Evolutionary conservation across 2,797 vertebrate genomes (phyloP), one percentile per base, ranked within the genome.

Genomic region (Botia kubotai): DNA sequence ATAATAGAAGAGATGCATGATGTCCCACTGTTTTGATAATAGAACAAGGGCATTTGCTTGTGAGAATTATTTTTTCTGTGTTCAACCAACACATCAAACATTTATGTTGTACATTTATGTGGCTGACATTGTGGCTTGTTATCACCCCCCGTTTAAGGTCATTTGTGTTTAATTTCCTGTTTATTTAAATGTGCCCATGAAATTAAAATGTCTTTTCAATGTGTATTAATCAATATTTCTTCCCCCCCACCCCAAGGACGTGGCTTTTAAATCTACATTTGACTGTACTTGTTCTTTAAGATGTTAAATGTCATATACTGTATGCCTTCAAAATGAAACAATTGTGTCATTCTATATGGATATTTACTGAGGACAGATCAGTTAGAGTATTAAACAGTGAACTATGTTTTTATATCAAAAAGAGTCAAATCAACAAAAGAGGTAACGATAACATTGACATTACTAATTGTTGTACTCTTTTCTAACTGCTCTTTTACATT

Each of bases 401-500:
- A 21, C 39, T 46, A 66, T 50, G 84, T 86, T 89, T 89, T 89
- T 87, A 90, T 89, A 88, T 86, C 90, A 92, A 91, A 90, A 88
- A 85, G 70, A 86, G 90, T 90, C 89, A 88, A 93, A 92, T 92
- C 90, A 92, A 91, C 94, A 95, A 94, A 95, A 95, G 93, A 95
- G 93, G 92, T 92, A 90, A 91, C 94, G 92, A 93, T 94, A 93
- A 94, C 93, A 92, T 83, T 93, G 92, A 94, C 94, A 94, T 93
- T 91, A 94, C 92, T 93, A 94, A 94, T 93, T 89, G 90, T 82
- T 91, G 86, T 91, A 91, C 86, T 89, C 57, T 79, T 65, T 82
- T 82, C 75, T 60, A 66, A 75, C 82, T 58, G 71, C 66, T 69
- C 11, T 87, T 85, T 80, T 85, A 70, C 86, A 89, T 81, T 75